Evolutionary conservation across 2,888 invertebrate species (phyloP).

Genomic region (Julus scanicus): DNA sequence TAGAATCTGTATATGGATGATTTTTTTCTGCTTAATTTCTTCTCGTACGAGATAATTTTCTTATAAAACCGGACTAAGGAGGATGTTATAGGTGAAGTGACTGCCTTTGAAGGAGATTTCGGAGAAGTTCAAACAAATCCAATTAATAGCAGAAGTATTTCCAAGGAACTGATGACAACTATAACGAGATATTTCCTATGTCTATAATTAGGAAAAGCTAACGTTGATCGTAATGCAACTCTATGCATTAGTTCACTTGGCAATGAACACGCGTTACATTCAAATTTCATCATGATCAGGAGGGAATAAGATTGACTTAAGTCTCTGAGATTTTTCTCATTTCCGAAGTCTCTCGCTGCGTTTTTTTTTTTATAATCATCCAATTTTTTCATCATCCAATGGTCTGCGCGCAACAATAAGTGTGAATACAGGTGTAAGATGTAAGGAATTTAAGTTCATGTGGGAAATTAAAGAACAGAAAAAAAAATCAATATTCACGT

Average conservation of each 20-base stretch:
- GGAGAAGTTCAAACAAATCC: conserved; percentile 28
- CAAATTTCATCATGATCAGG: conserved; percentile 12
- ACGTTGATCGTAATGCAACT: conserved; percentile 21
- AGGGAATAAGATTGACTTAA: conserved; percentile 25
- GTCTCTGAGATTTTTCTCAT: conserved; percentile 25
- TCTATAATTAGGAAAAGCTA: conserved; percentile 22
- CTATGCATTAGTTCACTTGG: background rate
- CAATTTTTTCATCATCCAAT: conserved; percentile 27
- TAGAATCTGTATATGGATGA: background rate
- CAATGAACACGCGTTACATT: background rate
- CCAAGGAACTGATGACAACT: conserved; percentile 20
- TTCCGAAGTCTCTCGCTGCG: conserved; percentile 20
- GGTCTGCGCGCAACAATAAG: background rate
- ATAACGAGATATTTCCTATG: conserved; percentile 28
- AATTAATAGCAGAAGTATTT: conserved; percentile 18
- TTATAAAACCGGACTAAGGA: conserved; percentile 15
- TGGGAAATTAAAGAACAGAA: conserved; percentile 4
- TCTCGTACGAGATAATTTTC: background rate
- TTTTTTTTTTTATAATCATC: background rate
- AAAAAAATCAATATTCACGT: conserved; percentile 21
- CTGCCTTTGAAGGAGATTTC: background rate
- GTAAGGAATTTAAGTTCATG: conserved; percentile 25
- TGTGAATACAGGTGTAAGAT: conserved; percentile 33
- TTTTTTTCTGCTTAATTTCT: conserved; percentile 15
- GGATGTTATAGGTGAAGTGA: background rate